Conservation (phyloP, 92 coral and sea anemone genomes). For the Montipora capitata region DNA sequence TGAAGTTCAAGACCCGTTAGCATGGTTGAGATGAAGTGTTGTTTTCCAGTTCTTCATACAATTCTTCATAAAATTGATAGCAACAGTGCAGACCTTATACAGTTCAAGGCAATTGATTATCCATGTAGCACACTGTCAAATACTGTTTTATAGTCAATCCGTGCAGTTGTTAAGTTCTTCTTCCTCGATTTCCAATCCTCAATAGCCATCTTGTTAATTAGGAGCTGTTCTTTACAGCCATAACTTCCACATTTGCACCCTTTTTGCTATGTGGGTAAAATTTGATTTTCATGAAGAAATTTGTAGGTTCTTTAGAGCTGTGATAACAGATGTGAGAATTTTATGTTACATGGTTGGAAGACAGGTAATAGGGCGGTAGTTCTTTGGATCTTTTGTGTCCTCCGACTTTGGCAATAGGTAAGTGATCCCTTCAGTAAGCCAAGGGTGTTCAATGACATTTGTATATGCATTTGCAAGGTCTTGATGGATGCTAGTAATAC, state of each 20-base stretch:
- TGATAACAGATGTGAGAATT: constrained; percentile 24
- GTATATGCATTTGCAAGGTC: neutral
- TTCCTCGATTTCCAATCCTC: neutral
- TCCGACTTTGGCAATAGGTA: constrained; percentile 2
- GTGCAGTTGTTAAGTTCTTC: neutral
- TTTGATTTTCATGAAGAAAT: neutral
- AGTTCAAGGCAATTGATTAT: constrained; percentile 17
- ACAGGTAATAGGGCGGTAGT: constrained; percentile 31
- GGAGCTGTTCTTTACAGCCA: constrained; percentile 28
- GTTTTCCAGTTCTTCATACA: constrained; percentile 25
- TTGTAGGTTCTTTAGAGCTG: neutral
- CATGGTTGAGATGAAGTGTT: neutral
- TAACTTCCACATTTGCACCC: constrained; percentile 1
- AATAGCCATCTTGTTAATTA: neutral
- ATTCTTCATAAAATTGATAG: neutral
- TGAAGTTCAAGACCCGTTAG: neutral
- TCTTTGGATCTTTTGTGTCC: neutral
- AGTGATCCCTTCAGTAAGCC: neutral
- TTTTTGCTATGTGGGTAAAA: constrained; percentile 29
- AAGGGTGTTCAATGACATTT: neutral
- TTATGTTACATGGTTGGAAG: neutral
- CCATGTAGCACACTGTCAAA: constrained; percentile 19
- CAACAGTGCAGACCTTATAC: neutral
- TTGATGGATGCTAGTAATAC: neutral
- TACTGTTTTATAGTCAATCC: constrained; percentile 20